phyloP scores from a whole-genome alignment of 2,888 invertebrate genomes.

The Cantharis lateralis region DNA sequence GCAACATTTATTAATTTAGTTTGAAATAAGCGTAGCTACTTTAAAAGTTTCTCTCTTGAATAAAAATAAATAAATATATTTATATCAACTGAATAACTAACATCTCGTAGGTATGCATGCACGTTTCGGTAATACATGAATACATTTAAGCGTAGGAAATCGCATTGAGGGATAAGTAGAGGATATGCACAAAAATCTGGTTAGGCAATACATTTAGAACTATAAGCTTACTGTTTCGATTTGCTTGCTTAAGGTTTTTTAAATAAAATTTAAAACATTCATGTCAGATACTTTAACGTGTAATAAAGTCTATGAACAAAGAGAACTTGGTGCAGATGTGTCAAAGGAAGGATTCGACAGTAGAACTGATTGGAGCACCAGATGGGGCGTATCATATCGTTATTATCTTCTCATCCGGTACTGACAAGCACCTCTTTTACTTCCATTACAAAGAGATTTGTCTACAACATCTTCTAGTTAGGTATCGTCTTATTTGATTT shows the following conservation, averaged over 20 bases:
- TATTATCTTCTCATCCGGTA: slow-evolving; percentile 50
- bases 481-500: neutral
- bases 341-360: slow-evolving; percentile 46
- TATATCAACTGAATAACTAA: neutral
- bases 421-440: slow-evolving; percentile 46
- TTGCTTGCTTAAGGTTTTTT: neutral
- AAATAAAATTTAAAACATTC: slow-evolving; percentile 1
- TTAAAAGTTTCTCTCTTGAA: neutral
- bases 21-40: neutral
- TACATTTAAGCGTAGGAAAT: neutral
- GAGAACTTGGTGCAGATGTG: slow-evolving; percentile 28
- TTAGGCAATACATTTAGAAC: neutral
- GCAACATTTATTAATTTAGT: neutral
- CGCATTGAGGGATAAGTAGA: neutral
- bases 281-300: slow-evolving; percentile 18
- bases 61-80: neutral
- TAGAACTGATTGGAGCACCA: slow-evolving; percentile 50
- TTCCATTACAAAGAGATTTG: slow-evolving; percentile 48
- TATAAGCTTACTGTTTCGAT: neutral
- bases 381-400: slow-evolving; percentile 49
- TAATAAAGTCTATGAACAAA: slow-evolving; percentile 29
- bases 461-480: slow-evolving; percentile 32
- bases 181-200: neutral
- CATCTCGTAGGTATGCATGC: neutral
- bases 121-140: neutral